These are phyloP conservation scores for Gerris buenoi DNA, from an alignment of 1,140 invertebrate species.

Conservation along the genomic window DNA sequence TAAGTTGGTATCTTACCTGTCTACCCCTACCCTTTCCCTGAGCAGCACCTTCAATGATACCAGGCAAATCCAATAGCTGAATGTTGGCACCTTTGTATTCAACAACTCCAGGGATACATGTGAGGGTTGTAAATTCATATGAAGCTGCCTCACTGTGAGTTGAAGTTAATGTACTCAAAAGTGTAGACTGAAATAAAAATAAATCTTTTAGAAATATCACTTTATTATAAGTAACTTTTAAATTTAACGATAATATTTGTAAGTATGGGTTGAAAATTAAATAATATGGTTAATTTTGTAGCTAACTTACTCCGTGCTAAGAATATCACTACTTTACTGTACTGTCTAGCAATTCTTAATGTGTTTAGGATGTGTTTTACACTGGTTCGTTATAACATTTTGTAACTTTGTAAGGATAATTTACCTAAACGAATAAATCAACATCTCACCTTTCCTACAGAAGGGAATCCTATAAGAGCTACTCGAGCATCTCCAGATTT, in stretches of 20 bases:
- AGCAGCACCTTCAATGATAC: slow-evolving; percentile 88
- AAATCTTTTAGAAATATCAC: slow-evolving; percentile 1
- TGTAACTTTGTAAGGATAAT: no score
- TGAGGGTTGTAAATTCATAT: slow-evolving; percentile 98
- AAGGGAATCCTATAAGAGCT: slow-evolving; percentile 94
- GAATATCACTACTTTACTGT: no score
- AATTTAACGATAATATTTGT: no score
- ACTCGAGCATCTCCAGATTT: slow-evolving; percentile 98
- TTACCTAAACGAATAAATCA: no score
- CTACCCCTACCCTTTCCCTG: slow-evolving; percentile 74
- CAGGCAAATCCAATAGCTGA: slow-evolving; percentile 91
- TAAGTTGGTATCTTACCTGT: slow-evolving; percentile 39
- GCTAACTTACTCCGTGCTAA: no score
- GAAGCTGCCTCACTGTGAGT: slow-evolving; percentile 90
- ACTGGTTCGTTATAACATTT: no score
- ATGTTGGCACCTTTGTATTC: slow-evolving; percentile 97
- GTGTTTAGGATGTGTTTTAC: no score
- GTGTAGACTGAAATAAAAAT: slow-evolving; percentile 53
- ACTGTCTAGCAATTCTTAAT: no score
- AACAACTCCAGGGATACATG: slow-evolving; percentile 97
- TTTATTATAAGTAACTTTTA: not conserved
- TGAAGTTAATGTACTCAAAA: slow-evolving; percentile 81
- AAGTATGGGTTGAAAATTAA: no score
- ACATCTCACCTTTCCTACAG: slow-evolving; percentile 83
- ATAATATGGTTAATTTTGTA: no score